phyloP scores from a whole-genome alignment of 2,888 invertebrate genomes.

The Epinotia demarniana region DNA sequence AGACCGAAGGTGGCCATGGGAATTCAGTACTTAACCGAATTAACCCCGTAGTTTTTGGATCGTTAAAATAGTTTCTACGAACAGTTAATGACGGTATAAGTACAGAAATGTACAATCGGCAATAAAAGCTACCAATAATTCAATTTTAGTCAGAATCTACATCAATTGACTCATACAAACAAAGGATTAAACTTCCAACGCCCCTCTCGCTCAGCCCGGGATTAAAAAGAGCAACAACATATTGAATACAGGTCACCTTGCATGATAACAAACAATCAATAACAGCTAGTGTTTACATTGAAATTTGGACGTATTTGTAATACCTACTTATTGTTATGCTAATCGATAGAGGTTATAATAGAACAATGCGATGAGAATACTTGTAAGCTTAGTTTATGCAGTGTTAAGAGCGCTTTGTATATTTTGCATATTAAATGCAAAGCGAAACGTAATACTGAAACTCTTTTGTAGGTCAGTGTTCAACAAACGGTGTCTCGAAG shows the following conservation, averaged over 20 bases:
- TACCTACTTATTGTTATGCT: constrained; percentile 39
- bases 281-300: constrained; percentile 36
- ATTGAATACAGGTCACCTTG: constrained; percentile 33
- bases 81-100: no score
- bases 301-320: constrained; percentile 37
- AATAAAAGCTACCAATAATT: no score
- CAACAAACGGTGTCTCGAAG: not conserved
- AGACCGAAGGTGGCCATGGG: no score
- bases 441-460: not conserved
- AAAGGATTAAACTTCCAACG: not conserved
- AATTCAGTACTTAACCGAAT: no score
- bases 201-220: not conserved
- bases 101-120: no score
- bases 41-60: no score
- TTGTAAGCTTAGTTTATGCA: constrained; percentile 9
- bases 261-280: constrained; percentile 28
- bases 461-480: not conserved
- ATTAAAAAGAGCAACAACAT: constrained; percentile 9
- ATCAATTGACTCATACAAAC: not conserved
- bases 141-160: no score
- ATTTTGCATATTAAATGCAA: no score
- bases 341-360: constrained; percentile 12
- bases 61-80: no score
- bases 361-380: constrained; percentile 18
- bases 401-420: not conserved